Evolutionary conservation across 2,797 vertebrate species (phyloP), one percentile per base, ranked within the genome.

Genomic region (Protosalanx chinensis): DNA sequence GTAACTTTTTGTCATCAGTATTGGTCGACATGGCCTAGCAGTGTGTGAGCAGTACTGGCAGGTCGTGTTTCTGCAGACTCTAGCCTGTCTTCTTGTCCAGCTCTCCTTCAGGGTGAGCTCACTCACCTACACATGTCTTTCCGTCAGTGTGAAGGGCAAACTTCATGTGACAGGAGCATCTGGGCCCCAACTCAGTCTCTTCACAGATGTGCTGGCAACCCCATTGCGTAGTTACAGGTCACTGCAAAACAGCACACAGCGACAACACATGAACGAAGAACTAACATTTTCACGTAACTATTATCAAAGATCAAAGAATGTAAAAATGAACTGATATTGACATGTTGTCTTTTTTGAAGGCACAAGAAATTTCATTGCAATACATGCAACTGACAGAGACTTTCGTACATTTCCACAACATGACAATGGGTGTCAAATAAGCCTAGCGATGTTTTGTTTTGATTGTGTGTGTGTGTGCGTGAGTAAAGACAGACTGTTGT

Each of bases 181-280:
- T 95, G 81, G 96, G 97, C 0, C 95, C 96, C 68, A 98, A 95
- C 74, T 98, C 97, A 0, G 94, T 97, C 90, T 99, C 97, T 0
- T 99, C 97, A 0, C 97, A 98, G 6, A 97, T 97, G 88, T 99
- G 97, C 87, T 99, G 97, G 90, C 97, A 99, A 61, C 97, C 97
- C 97, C 97, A 0, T 99, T 99, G 2, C 97, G 0, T 99, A 98
- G 93, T 98, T 99, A 89, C 97, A 99, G 0, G 97, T 99, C 93
- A 99, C 97, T 99, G 85, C 13, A 59, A 84, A 56, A 86, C 67
- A 80, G 85, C 20, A 85, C 70, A 85, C 6, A 79, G 23, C 61
- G 1, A 73, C 30, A 0, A 3, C 56, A 76, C 27, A 58, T 85
- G 72, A 89, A 81, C 58, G 23, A 5, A 13, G 53, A 6, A 35